These are phyloP conservation scores for Narcine bancroftii DNA, from an alignment of 2,113 vertebrate species.

Conservation along the genomic window DNA sequence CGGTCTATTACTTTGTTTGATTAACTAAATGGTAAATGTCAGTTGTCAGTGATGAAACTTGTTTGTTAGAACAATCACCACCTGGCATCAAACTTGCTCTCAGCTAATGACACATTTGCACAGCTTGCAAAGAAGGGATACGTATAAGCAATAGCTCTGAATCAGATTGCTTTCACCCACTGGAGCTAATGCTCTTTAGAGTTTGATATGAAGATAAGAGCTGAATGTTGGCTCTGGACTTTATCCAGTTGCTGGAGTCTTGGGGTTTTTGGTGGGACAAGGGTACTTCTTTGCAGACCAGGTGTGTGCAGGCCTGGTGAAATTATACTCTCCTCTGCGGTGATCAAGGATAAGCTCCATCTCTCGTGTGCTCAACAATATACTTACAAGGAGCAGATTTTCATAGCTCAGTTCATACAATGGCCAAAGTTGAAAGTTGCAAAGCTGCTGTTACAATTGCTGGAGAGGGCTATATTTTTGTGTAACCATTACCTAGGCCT, in stretches of 20 bases:
- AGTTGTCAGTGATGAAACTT: conserved; percentile 13
- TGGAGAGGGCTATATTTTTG: neutral
- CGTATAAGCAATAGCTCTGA: neutral
- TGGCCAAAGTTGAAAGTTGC: no score
- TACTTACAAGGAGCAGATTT: neutral
- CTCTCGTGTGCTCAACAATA: neutral
- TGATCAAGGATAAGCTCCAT: neutral
- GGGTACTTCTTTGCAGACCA: neutral
- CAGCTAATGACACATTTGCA: neutral
- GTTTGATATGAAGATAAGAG: neutral
- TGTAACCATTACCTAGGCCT: neutral
- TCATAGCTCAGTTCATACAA: neutral
- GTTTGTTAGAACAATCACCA: neutral
- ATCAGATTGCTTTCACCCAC: neutral
- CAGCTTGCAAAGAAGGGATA: neutral
- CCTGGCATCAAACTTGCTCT: neutral
- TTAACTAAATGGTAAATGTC: conserved; percentile 30
- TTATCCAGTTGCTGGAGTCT: no score
- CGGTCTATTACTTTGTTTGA: neutral
- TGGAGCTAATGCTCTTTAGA: neutral
- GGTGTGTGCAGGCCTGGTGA: neutral
- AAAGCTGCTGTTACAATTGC: neutral
- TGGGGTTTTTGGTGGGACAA: neutral
- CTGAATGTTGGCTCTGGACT: neutral
- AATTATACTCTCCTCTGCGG: neutral